Conservation (phyloP, 92 coral and sea anemone species). For the Muricea muricata region DNA sequence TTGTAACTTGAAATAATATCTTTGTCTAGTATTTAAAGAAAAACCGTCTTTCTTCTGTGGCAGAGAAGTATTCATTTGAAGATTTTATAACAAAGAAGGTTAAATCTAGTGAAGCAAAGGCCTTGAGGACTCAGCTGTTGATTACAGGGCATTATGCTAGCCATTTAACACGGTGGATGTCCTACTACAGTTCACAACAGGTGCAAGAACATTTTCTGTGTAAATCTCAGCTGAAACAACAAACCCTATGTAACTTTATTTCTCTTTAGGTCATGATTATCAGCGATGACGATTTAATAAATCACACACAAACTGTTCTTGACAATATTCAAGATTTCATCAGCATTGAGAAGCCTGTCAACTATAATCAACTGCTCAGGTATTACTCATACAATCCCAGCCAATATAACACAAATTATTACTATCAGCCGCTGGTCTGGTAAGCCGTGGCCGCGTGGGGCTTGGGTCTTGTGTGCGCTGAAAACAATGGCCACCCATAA, state of each 20-base stretch:
- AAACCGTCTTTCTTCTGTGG: slow-evolving; percentile 46
- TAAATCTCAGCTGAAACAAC: no score
- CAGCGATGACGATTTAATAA: slow-evolving; percentile 84
- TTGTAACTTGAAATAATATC: no score
- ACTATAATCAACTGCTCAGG: slow-evolving; percentile 77
- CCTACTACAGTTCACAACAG: slow-evolving; percentile 82
- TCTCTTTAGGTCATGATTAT: slow-evolving; percentile 69
- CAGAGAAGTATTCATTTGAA: slow-evolving; percentile 68
- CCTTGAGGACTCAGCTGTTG: slow-evolving; percentile 72
- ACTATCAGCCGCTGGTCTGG: no score
- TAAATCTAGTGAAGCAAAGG: slow-evolving; percentile 48
- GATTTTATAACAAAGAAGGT: slow-evolving; percentile 58
- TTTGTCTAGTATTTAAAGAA: slow-evolving; percentile 58
- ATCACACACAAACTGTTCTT: slow-evolving; percentile 78
- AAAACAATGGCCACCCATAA: no score
- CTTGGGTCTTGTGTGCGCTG: no score
- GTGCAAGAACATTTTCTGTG: no score
- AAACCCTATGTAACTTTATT: background rate
- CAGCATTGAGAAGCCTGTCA: slow-evolving; percentile 78
- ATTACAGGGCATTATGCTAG: slow-evolving; percentile 95
- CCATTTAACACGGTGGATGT: slow-evolving; percentile 94
- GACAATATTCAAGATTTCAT: slow-evolving; percentile 85
- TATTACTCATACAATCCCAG: slow-evolving; percentile 30
- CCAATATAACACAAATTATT: no score
- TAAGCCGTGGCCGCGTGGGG: no score